A percentile compares a stretch with the other conserved stretches of the same genome.
These are phyloP conservation scores for Noctua janthina DNA, from an alignment of 2,888 invertebrate genomes.

Conservation along the genomic window DNA sequence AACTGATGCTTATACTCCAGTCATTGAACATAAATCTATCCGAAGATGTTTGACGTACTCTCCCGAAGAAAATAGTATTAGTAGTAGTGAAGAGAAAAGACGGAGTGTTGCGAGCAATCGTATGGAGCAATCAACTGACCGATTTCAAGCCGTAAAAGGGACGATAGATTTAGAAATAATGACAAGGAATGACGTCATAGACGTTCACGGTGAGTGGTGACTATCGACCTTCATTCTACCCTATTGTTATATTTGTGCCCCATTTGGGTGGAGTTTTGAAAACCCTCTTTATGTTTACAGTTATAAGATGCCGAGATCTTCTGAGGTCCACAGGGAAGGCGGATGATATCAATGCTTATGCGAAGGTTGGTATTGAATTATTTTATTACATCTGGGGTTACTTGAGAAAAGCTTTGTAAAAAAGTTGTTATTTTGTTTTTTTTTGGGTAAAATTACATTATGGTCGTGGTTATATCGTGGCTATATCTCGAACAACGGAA, in stretches of 20 bases:
- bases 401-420: conserved; percentile 1
- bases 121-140: conserved; percentile 82
- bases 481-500: background rate
- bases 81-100: conserved; percentile 89
- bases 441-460: background rate
- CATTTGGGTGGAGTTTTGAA: conserved; percentile 40
- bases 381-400: conserved; percentile 21
- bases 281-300: conserved; percentile 87
- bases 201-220: conserved; percentile 93
- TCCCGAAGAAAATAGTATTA: conserved; percentile 88
- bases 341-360: conserved; percentile 94
- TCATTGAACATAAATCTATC: conserved; percentile 87
- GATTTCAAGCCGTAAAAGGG: conserved; percentile 86
- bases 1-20: conserved; percentile 83
- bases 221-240: conserved; percentile 78
- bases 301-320: conserved; percentile 94
- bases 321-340: conserved; percentile 92
- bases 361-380: conserved; percentile 90
- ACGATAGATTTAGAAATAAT: conserved; percentile 92
- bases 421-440: background rate
- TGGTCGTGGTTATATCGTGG: background rate
- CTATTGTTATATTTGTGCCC: conserved; percentile 31
- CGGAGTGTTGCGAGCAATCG: conserved; percentile 88
- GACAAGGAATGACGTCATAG: conserved; percentile 90
- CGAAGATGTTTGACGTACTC: conserved; percentile 91